These are phyloP conservation scores for Calliopum simillimum DNA, from an alignment of 2,888 invertebrate genomes.

Conservation along the genomic window DNA sequence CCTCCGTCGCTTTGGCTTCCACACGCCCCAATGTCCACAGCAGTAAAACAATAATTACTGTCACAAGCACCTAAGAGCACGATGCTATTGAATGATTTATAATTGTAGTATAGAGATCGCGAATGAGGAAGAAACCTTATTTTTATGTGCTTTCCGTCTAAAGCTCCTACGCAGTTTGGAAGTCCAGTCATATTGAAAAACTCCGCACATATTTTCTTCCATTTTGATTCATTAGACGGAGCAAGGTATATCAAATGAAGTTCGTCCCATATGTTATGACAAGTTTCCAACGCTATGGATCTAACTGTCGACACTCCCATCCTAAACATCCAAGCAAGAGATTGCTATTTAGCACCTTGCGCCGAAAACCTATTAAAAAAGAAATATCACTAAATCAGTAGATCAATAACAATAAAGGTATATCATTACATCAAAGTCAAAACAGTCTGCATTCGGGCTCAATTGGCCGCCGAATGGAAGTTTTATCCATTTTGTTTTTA, in stretches of 20 bases:
- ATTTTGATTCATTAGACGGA: background rate
- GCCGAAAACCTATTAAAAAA: background rate
- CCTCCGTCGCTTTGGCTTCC: no score
- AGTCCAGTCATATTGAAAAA: background rate
- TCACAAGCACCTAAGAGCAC: no score
- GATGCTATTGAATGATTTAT: background rate
- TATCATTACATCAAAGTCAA: background rate
- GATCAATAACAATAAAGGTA: no score
- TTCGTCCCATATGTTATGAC: background rate
- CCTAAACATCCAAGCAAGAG: no score
- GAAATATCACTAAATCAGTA: background rate
- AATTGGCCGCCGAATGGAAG: background rate
- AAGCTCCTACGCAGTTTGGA: background rate
- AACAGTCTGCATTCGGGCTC: background rate
- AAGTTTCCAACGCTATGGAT: background rate
- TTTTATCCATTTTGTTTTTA: no score
- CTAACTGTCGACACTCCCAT: no score
- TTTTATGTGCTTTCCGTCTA: no score
- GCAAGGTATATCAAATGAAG: background rate
- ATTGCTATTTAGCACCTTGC: no score
- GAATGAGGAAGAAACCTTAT: background rate
- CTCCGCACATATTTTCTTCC: no score
- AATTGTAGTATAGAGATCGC: background rate
- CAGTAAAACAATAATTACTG: background rate
- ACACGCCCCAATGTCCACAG: constrained; percentile 2